phyloP scores from a whole-genome alignment of 2,113 vertebrate species.

The Actenoides hombroni region DNA sequence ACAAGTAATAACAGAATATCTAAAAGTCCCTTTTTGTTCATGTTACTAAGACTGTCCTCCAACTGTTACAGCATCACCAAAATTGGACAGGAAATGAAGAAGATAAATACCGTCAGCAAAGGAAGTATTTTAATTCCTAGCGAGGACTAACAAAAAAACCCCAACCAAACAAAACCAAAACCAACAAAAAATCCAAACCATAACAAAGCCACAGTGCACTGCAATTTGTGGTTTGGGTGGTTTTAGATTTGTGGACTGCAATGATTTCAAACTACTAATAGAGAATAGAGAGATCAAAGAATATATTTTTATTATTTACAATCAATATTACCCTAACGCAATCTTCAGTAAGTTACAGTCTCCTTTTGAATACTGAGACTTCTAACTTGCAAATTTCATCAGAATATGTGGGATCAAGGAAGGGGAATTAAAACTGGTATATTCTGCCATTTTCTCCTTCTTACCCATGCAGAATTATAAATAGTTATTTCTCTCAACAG shows the following conservation, averaged over 20 bases:
- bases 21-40: neutral
- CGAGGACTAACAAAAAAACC: neutral
- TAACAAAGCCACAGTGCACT: neutral
- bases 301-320: neutral
- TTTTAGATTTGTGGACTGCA: neutral
- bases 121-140: neutral
- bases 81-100: neutral
- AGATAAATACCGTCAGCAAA: neutral
- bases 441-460: neutral
- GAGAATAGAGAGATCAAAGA: neutral
- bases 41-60: neutral
- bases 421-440: neutral
- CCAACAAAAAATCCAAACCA: neutral
- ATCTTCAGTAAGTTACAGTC: neutral
- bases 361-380: constrained; percentile 26
- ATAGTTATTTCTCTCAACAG: neutral
- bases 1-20: neutral
- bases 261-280: neutral
- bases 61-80: neutral
- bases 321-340: neutral
- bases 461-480: neutral
- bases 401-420: neutral
- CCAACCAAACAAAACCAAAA: neutral
- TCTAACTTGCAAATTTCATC: constrained; percentile 31
- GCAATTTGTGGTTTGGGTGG: neutral